Percentiles rank a stretch among this genome's conserved stretches.
phyloP scores from a whole-genome alignment of 2,888 invertebrate genomes.

The Tryphoninae sp. region DNA sequence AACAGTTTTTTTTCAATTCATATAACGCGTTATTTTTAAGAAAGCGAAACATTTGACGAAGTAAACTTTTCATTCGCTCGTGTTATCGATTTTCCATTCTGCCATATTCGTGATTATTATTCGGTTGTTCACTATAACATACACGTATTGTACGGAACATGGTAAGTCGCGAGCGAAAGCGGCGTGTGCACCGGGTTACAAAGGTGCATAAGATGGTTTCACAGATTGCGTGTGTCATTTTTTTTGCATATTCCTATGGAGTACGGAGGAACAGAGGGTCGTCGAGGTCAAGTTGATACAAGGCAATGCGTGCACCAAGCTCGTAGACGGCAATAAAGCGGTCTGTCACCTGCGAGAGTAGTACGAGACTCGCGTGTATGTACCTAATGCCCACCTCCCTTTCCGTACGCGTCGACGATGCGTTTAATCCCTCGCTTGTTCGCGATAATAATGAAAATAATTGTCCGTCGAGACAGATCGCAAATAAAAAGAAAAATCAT shows the following conservation, averaged over 20 bases:
- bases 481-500: neutral
- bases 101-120: conserved; percentile 29
- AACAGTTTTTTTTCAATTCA: neutral
- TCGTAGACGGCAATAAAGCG: conserved; percentile 64
- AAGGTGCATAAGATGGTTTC: conserved; percentile 64
- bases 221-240: conserved; percentile 65
- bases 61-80: conserved; percentile 11
- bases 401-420: conserved; percentile 24
- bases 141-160: conserved; percentile 26
- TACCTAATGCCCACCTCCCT: conserved; percentile 38
- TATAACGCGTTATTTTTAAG: neutral
- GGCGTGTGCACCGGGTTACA: conserved; percentile 45
- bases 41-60: neutral
- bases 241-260: conserved; percentile 61
- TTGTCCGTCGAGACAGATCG: neutral
- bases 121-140: conserved; percentile 43
- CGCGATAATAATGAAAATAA: conserved; percentile 50
- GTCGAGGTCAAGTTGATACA: conserved; percentile 66
- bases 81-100: neutral
- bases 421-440: conserved; percentile 36
- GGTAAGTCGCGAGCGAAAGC: conserved; percentile 30
- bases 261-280: conserved; percentile 59
- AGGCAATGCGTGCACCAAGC: conserved; percentile 58
- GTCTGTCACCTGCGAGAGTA: conserved; percentile 60
- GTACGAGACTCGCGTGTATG: conserved; percentile 46